These are phyloP conservation scores for Furcifer pardalis DNA, from an alignment of 2,797 vertebrate genomes.

Conservation along the genomic window DNA sequence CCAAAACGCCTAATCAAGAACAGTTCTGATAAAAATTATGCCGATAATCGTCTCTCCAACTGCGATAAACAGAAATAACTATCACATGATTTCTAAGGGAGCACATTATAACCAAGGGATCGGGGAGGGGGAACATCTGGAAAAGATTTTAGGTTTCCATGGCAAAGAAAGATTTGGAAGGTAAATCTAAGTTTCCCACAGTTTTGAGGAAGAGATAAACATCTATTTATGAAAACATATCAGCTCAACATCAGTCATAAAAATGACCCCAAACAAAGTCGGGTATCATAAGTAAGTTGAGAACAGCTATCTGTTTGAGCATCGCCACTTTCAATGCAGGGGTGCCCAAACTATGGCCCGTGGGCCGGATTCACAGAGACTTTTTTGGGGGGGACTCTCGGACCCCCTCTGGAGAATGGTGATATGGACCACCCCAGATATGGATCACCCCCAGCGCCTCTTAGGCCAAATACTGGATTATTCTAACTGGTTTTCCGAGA, in stretches of 20 bases:
- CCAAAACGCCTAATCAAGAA: constrained; percentile 32
- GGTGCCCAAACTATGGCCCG: too few species aligned
- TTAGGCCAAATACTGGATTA: too few species aligned
- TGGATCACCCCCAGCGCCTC: too few species aligned
- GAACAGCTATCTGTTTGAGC: neutral
- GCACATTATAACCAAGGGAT: constrained; percentile 41
- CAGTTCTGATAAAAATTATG: constrained; percentile 14
- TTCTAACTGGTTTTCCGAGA: too few species aligned
- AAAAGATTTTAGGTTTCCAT: constrained; percentile 61
- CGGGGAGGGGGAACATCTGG: constrained; percentile 60
- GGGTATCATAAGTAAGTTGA: constrained; percentile 25
- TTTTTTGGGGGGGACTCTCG: too few species aligned
- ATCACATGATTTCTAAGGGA: constrained; percentile 57
- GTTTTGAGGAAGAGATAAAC: constrained; percentile 53
- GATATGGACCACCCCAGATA: too few species aligned
- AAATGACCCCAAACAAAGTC: neutral
- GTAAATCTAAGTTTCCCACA: constrained; percentile 64
- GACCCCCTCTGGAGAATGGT: neutral
- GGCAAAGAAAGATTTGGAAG: constrained; percentile 59
- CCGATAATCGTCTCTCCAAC: neutral
- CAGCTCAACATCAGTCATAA: neutral
- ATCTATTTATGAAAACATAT: constrained; percentile 53
- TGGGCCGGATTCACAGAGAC: too few species aligned
- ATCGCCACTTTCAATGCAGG: neutral
- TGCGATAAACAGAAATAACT: constrained; percentile 42